phyloP scores from a whole-genome alignment of 1,140 invertebrate genomes.

The Cotesia glomerata region DNA sequence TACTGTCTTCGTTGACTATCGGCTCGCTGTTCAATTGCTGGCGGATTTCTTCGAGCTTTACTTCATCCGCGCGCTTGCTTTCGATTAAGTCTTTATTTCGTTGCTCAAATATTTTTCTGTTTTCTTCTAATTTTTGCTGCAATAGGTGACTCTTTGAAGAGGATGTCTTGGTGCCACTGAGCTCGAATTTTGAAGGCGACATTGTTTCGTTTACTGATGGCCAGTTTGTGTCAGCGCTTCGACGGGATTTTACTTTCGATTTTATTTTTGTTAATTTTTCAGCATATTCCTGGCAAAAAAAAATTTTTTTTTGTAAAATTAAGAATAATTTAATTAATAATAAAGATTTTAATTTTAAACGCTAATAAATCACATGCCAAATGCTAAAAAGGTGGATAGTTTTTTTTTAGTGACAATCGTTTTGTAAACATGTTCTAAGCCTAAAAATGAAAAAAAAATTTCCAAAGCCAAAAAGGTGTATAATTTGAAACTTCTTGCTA shows the following conservation, averaged over 20 bases:
- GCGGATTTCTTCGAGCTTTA: conserved; percentile 58
- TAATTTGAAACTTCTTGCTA: too few species aligned
- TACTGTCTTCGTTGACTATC: conserved; percentile 7
- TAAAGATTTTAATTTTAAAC: background rate
- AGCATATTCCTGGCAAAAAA: conserved; percentile 53
- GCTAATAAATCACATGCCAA: too few species aligned
- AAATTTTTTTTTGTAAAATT: background rate
- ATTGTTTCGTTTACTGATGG: conserved; percentile 41
- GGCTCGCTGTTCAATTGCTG: conserved; percentile 55
- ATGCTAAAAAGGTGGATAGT: too few species aligned
- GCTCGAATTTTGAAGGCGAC: conserved; percentile 39
- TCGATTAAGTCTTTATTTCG: conserved; percentile 57
- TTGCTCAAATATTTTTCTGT: conserved; percentile 59
- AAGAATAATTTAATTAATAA: background rate
- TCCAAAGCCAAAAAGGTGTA: too few species aligned
- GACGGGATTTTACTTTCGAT: conserved; percentile 51
- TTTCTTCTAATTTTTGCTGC: conserved; percentile 58
- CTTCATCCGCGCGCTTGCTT: conserved; percentile 57
- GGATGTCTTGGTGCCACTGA: conserved; percentile 56
- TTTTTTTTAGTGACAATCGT: too few species aligned
- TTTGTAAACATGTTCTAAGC: too few species aligned
- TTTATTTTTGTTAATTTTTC: conserved; percentile 58
- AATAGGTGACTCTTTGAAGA: conserved; percentile 58
- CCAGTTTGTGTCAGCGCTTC: conserved; percentile 38
- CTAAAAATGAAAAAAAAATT: too few species aligned